Evolutionary conservation across 2,888 invertebrate genomes (phyloP), one percentile per base, ranked within the genome.

Genomic region (Trissolcus japonicus): DNA sequence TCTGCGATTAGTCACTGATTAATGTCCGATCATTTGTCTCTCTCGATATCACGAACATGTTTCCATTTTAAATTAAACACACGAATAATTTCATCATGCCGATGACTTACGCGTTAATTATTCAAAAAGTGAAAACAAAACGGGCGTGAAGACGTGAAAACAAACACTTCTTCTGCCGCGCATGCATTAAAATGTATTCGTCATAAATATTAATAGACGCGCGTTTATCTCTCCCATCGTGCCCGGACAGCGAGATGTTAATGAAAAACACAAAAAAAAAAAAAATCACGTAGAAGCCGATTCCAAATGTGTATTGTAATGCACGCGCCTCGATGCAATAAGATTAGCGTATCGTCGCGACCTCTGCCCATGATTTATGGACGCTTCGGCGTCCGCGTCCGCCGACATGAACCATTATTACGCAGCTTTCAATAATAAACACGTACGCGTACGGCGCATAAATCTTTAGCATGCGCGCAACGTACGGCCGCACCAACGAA

Each of bases 371-470:
- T 84, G 84, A 84, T 84, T 84, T 84, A 84, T 81, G 83, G 78
- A 78, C 79, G 80, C 35, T 35, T 35, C 78, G 82, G 72, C 80
- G 81, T 82, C 66, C 63, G 65, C 73, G 79, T 68, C 77, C 78
- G 76, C 61, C 80, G 71, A 82, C 83, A 83, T 79, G 74, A 59
- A 53, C 75, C 79, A 76, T 83, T 83, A 84, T 84, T 83, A 84
- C 84, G 80, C 81, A 81, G 83, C 82, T 82, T 83, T 84, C 83
- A 84, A 84, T 84, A 84, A 84, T 84, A 84, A 84, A 83, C 83
- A 84, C 81, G 81, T 83, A 80, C 76, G 77, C 81, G 82, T 48
- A 66, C 75, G 61, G 43, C 76, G 81, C 81, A 84, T 84, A 84
- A 84, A 84, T 84, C 84, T 84, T 80, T 76, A 41, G 51, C 63